Base-by-base conservation (phyloP, 2,113 vertebrate species). In the Agelaius tricolor region DNA sequence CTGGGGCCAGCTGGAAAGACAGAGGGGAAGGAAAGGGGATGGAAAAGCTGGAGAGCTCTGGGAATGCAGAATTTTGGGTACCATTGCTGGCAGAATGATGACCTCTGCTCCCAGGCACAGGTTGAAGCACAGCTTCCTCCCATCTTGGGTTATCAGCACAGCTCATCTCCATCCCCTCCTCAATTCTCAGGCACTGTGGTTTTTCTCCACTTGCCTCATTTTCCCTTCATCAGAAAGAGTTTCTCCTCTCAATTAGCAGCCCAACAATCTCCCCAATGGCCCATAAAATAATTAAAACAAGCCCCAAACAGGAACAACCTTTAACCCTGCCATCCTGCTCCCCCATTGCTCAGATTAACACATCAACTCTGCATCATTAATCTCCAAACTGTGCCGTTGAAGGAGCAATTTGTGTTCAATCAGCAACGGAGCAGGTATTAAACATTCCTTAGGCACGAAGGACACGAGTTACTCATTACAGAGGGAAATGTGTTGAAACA, bases 321-420 rank as follows among this genome's bases (percentile, higher is more conserved):
- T 95, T 94, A 80, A 88, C 57, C 91, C 63, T 49, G 52, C 43
- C 0, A 0, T 39, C 61, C 78, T 0, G 2, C 44, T 82, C 54
- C 74, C 58, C 80, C 15, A 14, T 47, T 11, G 26, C 39, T 91
- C 77, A 90, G 71, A 93, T 95, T 68, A 94, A 83, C 95, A 96
- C 94, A 83, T 97, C 79, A 94, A 79, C 71, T 84, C 91, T 92
- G 94, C 95, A 89, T 81, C 92, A 92, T 95, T 93, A 87, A 96
- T 97, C 97, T 97, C 97, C 86, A 97, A 98, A 98, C 98, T 95
- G 98, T 49, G 96, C 97, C 97, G 97, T 95, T 97, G 89, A 97
- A 97, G 78, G 96, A 96, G 95, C 91, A 89, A 92, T 94, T 93
- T 93, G 95, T 66, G 91, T 58, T 51, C 84, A 55, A 72, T 51